Conservation (phyloP, 2,888 invertebrate species). For the Lymantria dispar region DNA sequence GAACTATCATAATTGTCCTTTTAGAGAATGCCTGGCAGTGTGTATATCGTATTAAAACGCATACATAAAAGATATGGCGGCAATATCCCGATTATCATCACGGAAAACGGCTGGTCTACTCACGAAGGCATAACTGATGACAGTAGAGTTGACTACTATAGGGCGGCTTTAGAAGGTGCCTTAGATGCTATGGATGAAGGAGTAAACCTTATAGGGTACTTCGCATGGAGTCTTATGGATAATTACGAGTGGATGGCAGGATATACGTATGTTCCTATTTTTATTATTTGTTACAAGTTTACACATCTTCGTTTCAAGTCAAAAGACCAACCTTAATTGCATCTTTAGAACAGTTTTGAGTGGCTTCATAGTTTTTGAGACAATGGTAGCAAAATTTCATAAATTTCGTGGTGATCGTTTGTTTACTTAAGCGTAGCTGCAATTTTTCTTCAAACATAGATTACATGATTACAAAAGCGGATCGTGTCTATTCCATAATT, state of each 20-base stretch:
- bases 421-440: too few species aligned
- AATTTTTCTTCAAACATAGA: too few species aligned
- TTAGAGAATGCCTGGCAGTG: conserved; percentile 80
- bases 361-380: too few species aligned
- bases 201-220: conserved; percentile 76
- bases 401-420: too few species aligned
- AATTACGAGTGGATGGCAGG: conserved; percentile 85
- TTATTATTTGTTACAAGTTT: too few species aligned
- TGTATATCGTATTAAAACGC: conserved; percentile 76
- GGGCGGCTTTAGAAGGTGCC: conserved; percentile 60
- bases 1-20: neutral
- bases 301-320: too few species aligned
- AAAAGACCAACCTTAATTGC: too few species aligned
- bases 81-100: conserved; percentile 76
- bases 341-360: too few species aligned
- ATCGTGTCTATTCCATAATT: too few species aligned
- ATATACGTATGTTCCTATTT: conserved; percentile 65
- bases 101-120: conserved; percentile 83
- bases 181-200: conserved; percentile 67
- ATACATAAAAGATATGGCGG: conserved; percentile 68
- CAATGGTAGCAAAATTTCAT: too few species aligned
- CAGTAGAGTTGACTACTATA: conserved; percentile 60
- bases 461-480: too few species aligned
- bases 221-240: conserved; percentile 85
- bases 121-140: conserved; percentile 58